Evolutionary conservation across 2,113 vertebrate species (phyloP).

Genomic region (Origma solitaria): DNA sequence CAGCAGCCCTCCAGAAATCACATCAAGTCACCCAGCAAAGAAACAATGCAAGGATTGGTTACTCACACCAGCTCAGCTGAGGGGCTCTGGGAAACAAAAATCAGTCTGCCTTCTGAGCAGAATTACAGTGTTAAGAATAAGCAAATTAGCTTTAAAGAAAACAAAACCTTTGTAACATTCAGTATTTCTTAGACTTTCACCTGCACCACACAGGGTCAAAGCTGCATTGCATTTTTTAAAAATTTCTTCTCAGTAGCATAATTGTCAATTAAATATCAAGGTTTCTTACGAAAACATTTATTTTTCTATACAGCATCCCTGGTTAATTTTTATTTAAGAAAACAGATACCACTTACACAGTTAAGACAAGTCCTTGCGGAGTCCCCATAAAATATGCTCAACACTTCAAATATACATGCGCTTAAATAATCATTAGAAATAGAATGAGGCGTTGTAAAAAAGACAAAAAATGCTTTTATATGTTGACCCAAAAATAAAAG

Average conservation of each 20-base stretch:
- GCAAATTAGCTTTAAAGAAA: background rate
- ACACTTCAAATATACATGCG: background rate
- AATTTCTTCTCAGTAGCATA: background rate
- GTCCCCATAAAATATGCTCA: background rate
- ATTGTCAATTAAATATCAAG: background rate
- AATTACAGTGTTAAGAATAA: background rate
- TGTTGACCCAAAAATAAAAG: background rate
- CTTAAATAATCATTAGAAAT: background rate
- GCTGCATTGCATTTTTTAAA: fast-evolving
- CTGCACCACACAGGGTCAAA: background rate
- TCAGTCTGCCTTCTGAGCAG: background rate
- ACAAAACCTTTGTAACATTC: background rate
- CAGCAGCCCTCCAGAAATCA: background rate
- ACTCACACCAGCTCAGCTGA: background rate
- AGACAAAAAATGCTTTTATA: background rate
- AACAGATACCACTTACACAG: background rate
- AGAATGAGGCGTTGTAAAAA: background rate
- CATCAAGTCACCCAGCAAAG: background rate
- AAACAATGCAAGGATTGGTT: background rate
- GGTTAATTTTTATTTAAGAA: background rate
- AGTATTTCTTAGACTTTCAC: background rate
- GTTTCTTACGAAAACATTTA: background rate
- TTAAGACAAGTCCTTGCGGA: background rate
- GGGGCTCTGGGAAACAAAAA: background rate
- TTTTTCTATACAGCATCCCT: background rate